phyloP scores from a whole-genome alignment of 2,797 vertebrate genomes.

The Mallotus villosus region DNA sequence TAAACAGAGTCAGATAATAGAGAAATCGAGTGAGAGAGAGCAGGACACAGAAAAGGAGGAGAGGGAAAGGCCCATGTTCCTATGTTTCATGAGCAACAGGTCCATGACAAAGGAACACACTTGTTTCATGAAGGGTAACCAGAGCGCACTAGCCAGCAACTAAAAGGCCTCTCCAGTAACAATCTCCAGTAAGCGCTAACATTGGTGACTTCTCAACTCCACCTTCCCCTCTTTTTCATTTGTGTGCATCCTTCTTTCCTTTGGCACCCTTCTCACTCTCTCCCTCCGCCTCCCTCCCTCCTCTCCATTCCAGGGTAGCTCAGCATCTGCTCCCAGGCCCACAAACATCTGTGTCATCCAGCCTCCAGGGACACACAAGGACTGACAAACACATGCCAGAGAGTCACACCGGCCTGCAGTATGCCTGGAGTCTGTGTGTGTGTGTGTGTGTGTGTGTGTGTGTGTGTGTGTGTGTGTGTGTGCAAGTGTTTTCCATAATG shows the following conservation, averaged over 20 bases:
- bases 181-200: neutral
- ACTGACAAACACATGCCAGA: conserved; percentile 55
- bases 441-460: conserved; percentile 16
- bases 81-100: too few relatives aligned
- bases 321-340: conserved; percentile 60
- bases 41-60: too few relatives aligned
- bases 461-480: conserved; percentile 14
- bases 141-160: too few relatives aligned
- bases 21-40: neutral
- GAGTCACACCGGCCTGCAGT: conserved; percentile 39
- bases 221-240: neutral
- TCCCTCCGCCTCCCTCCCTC: neutral
- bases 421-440: neutral
- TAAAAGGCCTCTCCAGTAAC: too few relatives aligned
- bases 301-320: conserved; percentile 38
- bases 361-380: conserved; percentile 49
- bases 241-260: neutral
- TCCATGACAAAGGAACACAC: too few relatives aligned
- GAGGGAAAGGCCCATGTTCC: too few relatives aligned
- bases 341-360: conserved; percentile 60
- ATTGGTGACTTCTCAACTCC: neutral
- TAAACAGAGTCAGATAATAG: conserved; percentile 1
- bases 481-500: conserved; percentile 12
- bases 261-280: neutral
- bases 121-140: too few relatives aligned